Conservation (phyloP, 2,113 vertebrate genomes). For the Chamaea fasciata region DNA sequence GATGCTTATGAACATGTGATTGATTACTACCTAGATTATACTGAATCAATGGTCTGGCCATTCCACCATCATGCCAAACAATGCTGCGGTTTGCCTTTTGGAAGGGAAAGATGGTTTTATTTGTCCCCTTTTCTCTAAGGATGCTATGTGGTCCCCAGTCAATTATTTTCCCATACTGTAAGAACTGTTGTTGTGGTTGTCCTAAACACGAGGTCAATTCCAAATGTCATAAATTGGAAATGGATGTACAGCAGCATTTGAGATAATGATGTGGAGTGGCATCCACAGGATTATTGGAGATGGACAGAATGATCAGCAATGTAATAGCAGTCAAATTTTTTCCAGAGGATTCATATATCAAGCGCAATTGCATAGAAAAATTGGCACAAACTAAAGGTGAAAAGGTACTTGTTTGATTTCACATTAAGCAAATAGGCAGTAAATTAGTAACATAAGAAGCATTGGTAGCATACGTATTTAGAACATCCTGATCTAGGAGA, state of each 20-base stretch:
- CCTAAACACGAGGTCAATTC: no score
- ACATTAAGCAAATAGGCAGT: neutral
- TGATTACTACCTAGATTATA: no score
- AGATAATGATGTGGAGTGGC: neutral
- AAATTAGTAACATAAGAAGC: neutral
- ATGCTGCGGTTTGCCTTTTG: no score
- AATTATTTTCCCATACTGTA: no score
- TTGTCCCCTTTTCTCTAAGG: no score
- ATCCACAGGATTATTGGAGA: neutral
- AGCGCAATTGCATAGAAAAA: neutral
- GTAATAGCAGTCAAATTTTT: neutral
- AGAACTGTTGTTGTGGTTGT: no score
- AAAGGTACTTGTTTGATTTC: neutral
- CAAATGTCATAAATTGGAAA: neutral
- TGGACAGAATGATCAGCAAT: neutral
- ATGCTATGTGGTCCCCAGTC: no score
- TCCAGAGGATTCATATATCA: neutral
- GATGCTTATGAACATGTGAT: no score
- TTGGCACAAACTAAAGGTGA: neutral
- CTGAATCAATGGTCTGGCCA: no score
- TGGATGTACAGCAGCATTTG: neutral
- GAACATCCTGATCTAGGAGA: neutral
- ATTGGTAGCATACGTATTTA: neutral
- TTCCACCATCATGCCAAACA: no score
- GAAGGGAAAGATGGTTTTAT: no score